These are phyloP conservation scores for Coilia nasus DNA, from an alignment of 2,797 vertebrate genomes.

Conservation along the genomic window DNA sequence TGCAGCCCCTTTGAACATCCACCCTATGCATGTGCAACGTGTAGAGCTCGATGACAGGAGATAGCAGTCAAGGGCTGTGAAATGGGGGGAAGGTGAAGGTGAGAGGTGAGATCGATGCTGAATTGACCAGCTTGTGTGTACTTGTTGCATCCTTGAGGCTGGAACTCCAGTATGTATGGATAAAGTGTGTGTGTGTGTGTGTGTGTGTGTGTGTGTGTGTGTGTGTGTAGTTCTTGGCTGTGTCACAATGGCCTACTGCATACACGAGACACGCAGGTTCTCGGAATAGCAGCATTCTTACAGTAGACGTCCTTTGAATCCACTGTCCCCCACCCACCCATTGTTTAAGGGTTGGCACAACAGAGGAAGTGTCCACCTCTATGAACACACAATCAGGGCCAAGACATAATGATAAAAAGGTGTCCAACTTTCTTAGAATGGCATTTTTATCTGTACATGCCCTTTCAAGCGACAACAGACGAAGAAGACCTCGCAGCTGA, in stretches of 20 bases:
- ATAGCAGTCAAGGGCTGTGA: too few relatives aligned
- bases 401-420: background rate
- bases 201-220: background rate
- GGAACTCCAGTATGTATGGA: background rate
- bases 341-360: background rate
- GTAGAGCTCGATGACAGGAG: background rate
- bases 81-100: too few relatives aligned
- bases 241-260: too few relatives aligned
- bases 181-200: constrained; percentile 34
- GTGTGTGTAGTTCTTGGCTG: too few relatives aligned
- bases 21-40: background rate
- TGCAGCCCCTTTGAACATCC: background rate
- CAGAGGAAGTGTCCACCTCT: background rate
- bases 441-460: background rate
- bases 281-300: too few relatives aligned
- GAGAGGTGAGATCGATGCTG: too few relatives aligned
- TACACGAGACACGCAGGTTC: too few relatives aligned
- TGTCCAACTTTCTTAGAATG: too few relatives aligned
- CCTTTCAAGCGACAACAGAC: background rate
- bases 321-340: too few relatives aligned
- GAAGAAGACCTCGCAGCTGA: background rate
- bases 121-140: background rate
- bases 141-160: background rate
- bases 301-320: too few relatives aligned
- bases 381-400: background rate